Evolutionary conservation across 2,113 vertebrate genomes (phyloP).

Genomic region (Ia io): DNA sequence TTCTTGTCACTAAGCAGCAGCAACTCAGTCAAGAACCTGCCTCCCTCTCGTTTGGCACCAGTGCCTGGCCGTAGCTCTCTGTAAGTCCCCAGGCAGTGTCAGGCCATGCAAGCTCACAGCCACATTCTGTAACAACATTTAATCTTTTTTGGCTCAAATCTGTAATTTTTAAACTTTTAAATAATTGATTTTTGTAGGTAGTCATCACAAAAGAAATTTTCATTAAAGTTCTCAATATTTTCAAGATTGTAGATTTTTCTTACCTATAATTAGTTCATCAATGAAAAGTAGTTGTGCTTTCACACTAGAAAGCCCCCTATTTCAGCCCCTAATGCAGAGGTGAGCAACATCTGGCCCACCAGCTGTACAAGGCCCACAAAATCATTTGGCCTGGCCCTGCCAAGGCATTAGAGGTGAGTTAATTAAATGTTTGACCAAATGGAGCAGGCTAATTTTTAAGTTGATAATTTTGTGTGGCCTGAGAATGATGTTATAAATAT

Average conservation of each 20-base stretch:
- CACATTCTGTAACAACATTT: not conserved
- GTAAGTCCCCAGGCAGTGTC: fast-evolving
- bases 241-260: not conserved
- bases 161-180: not conserved
- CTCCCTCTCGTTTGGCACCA: too few species aligned
- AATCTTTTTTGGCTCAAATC: not conserved
- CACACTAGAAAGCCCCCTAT: not conserved
- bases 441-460: too few species aligned
- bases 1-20: not conserved
- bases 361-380: too few species aligned
- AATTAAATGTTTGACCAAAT: too few species aligned
- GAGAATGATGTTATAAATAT: too few species aligned
- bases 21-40: fast-evolving
- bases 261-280: not conserved
- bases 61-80: not conserved
- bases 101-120: not conserved
- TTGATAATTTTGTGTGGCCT: too few species aligned
- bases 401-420: too few species aligned
- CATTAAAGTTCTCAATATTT: not conserved
- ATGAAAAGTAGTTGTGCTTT: not conserved
- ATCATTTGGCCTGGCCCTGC: too few species aligned
- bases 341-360: too few species aligned
- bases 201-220: not conserved
- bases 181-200: not conserved
- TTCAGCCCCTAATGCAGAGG: not conserved